phyloP scores from a whole-genome alignment of 2,888 invertebrate genomes.

The Euclidia mi region DNA sequence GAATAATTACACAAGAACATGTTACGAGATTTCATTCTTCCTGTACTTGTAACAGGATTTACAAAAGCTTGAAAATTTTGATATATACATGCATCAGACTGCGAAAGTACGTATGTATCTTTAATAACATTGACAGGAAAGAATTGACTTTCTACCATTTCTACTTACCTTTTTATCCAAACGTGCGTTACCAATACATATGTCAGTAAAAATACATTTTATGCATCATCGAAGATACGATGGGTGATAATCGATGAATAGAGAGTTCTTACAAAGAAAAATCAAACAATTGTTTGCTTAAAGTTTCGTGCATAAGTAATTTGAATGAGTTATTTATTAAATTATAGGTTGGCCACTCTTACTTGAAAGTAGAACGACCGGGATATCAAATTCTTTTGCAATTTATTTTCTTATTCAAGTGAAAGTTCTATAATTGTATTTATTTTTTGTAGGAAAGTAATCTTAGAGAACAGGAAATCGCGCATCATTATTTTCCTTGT shows the following conservation, averaged over 20 bases:
- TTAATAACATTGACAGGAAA: conserved; percentile 1
- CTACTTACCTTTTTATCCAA: conserved; percentile 58
- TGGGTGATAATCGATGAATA: conserved; percentile 72
- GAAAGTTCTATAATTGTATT: conserved; percentile 68
- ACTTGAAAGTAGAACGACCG: conserved; percentile 77
- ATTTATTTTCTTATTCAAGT: conserved; percentile 73
- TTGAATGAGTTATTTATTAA: conserved; percentile 77
- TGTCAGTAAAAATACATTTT: conserved; percentile 74
- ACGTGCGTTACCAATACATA: conserved; percentile 53
- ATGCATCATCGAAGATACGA: conserved; percentile 77
- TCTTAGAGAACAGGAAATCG: conserved; percentile 46
- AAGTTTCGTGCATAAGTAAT: conserved; percentile 70
- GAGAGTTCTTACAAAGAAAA: conserved; percentile 66
- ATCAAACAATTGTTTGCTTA: conserved; percentile 73
- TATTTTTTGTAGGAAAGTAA: conserved; percentile 36
- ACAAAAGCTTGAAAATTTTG: no score
- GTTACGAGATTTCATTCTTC: no score
- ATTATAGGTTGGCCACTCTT: conserved; percentile 77
- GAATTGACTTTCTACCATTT: conserved; percentile 78
- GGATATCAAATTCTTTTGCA: conserved; percentile 72
- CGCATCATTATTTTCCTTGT: conserved; percentile 45
- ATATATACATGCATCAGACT: no score
- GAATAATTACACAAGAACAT: no score
- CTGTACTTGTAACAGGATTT: no score
- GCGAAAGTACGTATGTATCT: no score